Conservation (phyloP, 2,797 vertebrate genomes). For the Mallotus villosus region DNA sequence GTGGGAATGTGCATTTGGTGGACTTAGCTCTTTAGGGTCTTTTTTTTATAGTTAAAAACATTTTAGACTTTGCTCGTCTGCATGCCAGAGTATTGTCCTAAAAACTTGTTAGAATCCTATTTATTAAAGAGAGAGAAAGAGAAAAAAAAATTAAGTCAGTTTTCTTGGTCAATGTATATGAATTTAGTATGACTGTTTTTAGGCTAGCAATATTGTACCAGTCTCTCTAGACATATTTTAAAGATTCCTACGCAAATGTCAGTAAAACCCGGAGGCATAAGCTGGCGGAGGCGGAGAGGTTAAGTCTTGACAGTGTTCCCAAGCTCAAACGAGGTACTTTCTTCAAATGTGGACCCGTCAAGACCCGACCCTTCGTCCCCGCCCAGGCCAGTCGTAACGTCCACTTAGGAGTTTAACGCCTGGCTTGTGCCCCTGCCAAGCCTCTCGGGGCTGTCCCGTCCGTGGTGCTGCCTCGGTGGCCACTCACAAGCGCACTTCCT, state of each 20-base stretch:
- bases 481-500: constrained; percentile 64
- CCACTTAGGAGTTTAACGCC: constrained; percentile 51
- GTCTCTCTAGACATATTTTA: constrained; percentile 70
- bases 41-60: constrained; percentile 60
- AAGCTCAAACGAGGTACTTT: constrained; percentile 84
- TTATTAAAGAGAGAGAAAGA: constrained; percentile 69
- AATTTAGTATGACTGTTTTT: constrained; percentile 75
- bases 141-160: constrained; percentile 49
- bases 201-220: constrained; percentile 78
- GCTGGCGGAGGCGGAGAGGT: constrained; percentile 32
- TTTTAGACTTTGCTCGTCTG: constrained; percentile 77
- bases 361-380: constrained; percentile 46
- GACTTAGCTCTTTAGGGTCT: constrained; percentile 81
- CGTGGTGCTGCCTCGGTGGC: constrained; percentile 56
- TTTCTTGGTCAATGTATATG: constrained; percentile 63
- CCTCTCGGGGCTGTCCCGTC: constrained; percentile 52
- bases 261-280: constrained; percentile 61
- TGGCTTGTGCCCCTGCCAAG: constrained; percentile 55
- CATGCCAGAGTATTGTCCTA: constrained; percentile 79
- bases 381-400: constrained; percentile 36
- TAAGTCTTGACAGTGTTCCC: constrained; percentile 58
- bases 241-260: constrained; percentile 70
- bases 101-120: constrained; percentile 72
- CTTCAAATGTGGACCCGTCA: constrained; percentile 58
- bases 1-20: constrained; percentile 97